A percentile compares a stretch with the other conserved stretches of the same genome.
These are phyloP conservation scores for Rugalucina vietnamica DNA, from an alignment of 2,888 invertebrate species.

Conservation along the genomic window DNA sequence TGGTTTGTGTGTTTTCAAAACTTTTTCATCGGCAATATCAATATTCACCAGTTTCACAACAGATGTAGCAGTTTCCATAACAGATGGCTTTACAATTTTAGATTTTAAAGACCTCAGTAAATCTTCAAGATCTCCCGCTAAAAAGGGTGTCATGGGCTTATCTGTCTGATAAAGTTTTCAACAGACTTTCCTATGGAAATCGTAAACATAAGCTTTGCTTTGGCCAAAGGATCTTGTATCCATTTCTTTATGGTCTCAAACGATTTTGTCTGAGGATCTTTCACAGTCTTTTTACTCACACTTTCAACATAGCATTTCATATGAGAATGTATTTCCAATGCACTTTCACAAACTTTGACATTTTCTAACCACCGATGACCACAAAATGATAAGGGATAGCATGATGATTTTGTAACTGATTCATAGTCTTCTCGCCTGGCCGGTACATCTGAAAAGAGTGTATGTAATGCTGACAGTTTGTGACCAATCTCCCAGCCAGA, in stretches of 20 bases:
- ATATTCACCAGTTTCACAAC: slow-evolving; percentile 9
- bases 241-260: background rate
- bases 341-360: slow-evolving; percentile 24
- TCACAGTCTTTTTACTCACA: background rate
- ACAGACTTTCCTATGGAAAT: slow-evolving; percentile 26
- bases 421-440: slow-evolving; percentile 31
- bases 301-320: background rate
- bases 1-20: slow-evolving; percentile 8
- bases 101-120: slow-evolving; percentile 16
- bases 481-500: slow-evolving; percentile 60
- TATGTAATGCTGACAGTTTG: background rate
- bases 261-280: slow-evolving; percentile 24
- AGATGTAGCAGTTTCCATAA: slow-evolving; percentile 9
- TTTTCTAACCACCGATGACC: slow-evolving; percentile 43
- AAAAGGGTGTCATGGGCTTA: slow-evolving; percentile 46
- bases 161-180: slow-evolving; percentile 41
- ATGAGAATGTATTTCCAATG: slow-evolving; percentile 14
- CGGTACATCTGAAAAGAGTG: slow-evolving; percentile 24
- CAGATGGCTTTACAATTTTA: background rate
- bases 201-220: slow-evolving; percentile 20
- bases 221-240: background rate
- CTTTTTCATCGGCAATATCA: slow-evolving; percentile 18
- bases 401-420: background rate
- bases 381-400: slow-evolving; percentile 31
- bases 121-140: slow-evolving; percentile 29